These are phyloP conservation scores for Falco naumanni DNA, from an alignment of 2,797 vertebrate genomes.

Conservation along the genomic window DNA sequence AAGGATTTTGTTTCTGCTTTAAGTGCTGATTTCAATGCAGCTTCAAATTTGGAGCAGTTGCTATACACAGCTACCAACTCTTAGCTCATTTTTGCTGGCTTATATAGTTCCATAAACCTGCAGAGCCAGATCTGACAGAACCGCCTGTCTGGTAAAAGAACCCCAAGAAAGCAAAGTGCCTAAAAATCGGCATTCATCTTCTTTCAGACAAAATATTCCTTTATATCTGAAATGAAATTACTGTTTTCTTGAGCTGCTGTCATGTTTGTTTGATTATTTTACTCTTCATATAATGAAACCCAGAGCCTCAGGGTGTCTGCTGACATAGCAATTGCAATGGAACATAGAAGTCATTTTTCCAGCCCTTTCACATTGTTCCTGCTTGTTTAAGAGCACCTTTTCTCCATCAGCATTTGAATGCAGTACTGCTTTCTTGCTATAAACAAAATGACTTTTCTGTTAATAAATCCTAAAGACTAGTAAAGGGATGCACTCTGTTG, in stretches of 20 bases:
- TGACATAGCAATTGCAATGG: neutral
- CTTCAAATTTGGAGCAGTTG: neutral
- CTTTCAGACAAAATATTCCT: conserved; percentile 10
- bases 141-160: neutral
- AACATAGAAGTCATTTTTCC: neutral
- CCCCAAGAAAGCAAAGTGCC: neutral
- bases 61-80: neutral
- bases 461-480: neutral
- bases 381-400: neutral
- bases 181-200: conserved; percentile 6
- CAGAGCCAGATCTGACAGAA: neutral
- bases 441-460: neutral
- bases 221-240: conserved; percentile 6
- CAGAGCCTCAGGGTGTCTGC: neutral
- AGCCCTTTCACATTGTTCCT: neutral
- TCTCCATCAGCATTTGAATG: neutral
- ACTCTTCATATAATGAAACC: neutral
- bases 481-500: neutral
- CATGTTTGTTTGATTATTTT: conserved; percentile 13
- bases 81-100: neutral
- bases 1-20: neutral
- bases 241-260: neutral
- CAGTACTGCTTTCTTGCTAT: neutral
- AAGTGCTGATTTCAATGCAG: neutral
- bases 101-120: neutral